Conservation (phyloP, 2,797 vertebrate genomes). For the Tauraco hartlaubi region DNA sequence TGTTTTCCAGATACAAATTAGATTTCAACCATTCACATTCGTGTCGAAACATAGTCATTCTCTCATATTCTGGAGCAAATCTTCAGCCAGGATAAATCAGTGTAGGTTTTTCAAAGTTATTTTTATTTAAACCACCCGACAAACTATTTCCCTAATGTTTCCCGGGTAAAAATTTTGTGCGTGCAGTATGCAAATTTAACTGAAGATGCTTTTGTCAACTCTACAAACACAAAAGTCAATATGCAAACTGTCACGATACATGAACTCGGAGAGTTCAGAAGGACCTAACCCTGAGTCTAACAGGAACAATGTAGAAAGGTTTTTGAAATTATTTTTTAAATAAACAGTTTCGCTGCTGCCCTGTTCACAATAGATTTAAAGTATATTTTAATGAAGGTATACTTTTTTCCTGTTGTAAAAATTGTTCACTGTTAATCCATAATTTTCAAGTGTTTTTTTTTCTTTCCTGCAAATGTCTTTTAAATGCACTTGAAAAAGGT, state of each 20-base stretch:
- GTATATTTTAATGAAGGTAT: neutral
- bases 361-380: neutral
- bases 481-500: neutral
- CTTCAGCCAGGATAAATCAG: neutral
- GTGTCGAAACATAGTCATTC: neutral
- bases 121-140: neutral
- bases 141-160: neutral
- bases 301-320: neutral
- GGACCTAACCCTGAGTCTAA: neutral
- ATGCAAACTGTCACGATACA: neutral
- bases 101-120: rapidly evolving
- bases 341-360: neutral
- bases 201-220: neutral
- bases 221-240: neutral
- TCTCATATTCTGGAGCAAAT: neutral
- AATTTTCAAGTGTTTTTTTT: neutral
- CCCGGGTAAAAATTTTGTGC: neutral
- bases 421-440: neutral
- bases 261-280: neutral
- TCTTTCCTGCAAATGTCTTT: neutral
- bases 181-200: neutral
- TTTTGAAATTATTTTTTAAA: neutral
- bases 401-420: neutral
- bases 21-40: neutral
- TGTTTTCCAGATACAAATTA: neutral